Percentiles rank a stretch among this genome's conserved stretches.
These are phyloP conservation scores for Onychomys torridus DNA, from an alignment of 2,797 vertebrate genomes.

Conservation along the genomic window DNA sequence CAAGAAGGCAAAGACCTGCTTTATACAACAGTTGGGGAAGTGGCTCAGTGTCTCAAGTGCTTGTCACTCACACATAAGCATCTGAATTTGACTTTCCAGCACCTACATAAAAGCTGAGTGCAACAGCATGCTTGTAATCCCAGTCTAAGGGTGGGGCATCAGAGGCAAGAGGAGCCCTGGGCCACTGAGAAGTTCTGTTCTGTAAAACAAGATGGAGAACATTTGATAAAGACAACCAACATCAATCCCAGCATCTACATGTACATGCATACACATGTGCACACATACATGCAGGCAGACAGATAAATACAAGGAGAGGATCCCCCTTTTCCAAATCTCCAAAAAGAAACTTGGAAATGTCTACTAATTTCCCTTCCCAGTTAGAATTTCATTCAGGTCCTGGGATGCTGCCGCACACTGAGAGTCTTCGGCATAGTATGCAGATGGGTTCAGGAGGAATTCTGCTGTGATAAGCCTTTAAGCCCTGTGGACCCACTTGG, in stretches of 20 bases:
- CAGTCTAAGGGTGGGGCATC: background rate
- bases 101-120: background rate
- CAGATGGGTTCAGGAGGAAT: background rate
- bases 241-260: background rate
- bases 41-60: background rate
- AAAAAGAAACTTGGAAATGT: background rate
- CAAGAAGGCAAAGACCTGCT: background rate
- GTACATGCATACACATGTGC: background rate
- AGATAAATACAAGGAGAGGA: background rate
- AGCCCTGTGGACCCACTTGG: background rate
- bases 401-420: too few relatives aligned
- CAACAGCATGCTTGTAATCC: background rate
- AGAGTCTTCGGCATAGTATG: background rate
- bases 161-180: background rate
- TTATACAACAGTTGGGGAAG: background rate
- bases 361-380: background rate
- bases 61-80: background rate
- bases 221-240: background rate
- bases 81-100: background rate
- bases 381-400: background rate
- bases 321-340: background rate
- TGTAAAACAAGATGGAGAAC: background rate
- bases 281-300: background rate
- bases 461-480: conserved; percentile 19
- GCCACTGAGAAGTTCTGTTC: background rate